Conservation (phyloP, 2,888 invertebrate species). For the Acronicta alni region DNA sequence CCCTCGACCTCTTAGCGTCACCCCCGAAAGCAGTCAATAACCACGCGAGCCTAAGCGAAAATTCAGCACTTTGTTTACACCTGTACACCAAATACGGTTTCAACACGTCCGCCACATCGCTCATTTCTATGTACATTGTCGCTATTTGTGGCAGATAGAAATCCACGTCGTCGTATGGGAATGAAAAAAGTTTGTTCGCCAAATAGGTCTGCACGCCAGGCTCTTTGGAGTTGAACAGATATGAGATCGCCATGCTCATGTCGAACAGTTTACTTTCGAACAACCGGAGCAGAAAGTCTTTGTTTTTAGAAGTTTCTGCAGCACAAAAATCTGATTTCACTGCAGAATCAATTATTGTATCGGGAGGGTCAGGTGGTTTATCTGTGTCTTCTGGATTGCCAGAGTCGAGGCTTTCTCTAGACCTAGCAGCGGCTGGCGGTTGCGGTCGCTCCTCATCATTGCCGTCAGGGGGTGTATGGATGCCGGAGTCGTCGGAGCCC, state of each 20-base stretch:
- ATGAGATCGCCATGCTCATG: constrained; percentile 99
- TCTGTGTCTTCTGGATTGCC: constrained; percentile 91
- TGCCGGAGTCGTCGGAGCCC: constrained; percentile 95
- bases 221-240: constrained; percentile 99
- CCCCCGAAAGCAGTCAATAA: constrained; percentile 97
- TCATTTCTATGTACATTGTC: constrained; percentile 99
- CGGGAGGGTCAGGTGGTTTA: constrained; percentile 83
- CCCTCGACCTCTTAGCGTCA: constrained; percentile 83
- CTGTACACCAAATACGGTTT: constrained; percentile 85
- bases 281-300: constrained; percentile 94
- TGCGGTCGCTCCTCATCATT: constrained; percentile 87
- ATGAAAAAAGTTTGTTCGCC: constrained; percentile 99
- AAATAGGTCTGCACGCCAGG: constrained; percentile 99
- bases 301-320: constrained; percentile 84
- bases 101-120: constrained; percentile 96
- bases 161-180: constrained; percentile 97
- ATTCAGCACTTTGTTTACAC: constrained; percentile 98
- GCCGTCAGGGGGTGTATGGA: constrained; percentile 84
- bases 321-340: constrained; percentile 71
- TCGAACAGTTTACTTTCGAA: constrained; percentile 99
- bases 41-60: constrained; percentile 98
- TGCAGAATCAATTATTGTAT: constrained; percentile 72
- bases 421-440: constrained; percentile 88
- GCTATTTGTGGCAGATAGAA: constrained; percentile 99
- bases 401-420: constrained; percentile 93